phyloP scores from a whole-genome alignment of 2,113 vertebrate genomes.

The Mesembrinibis cayennensis region DNA sequence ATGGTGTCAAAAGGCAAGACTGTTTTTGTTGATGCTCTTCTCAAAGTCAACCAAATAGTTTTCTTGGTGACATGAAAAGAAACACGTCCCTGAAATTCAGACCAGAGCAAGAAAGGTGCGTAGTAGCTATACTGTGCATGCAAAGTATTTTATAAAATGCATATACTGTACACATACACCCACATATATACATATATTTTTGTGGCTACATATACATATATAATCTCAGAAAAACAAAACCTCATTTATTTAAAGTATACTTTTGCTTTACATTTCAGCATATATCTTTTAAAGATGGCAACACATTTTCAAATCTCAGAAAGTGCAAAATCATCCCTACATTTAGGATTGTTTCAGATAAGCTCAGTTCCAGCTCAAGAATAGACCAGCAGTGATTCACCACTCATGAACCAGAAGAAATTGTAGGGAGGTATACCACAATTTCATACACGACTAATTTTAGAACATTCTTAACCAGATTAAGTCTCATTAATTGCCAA shows the following conservation, averaged over 20 bases:
- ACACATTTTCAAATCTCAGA: background rate
- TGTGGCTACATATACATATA: background rate
- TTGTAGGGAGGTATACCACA: background rate
- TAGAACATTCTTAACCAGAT: conserved; percentile 39
- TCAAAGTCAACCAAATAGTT: background rate
- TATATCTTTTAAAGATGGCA: background rate
- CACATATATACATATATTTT: background rate
- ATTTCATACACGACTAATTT: conserved; percentile 36
- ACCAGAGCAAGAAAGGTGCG: background rate
- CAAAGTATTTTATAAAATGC: background rate
- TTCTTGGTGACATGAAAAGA: background rate
- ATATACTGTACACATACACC: background rate
- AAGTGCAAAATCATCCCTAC: background rate
- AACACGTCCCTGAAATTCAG: background rate
- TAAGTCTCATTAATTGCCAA: background rate
- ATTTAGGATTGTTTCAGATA: background rate
- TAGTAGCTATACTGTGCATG: background rate
- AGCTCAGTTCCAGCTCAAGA: background rate
- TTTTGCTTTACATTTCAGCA: background rate
- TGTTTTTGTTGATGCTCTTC: background rate
- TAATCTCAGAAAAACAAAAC: background rate
- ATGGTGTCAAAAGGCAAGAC: background rate
- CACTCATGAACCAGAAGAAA: conserved; percentile 5
- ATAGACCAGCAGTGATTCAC: background rate
- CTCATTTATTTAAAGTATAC: background rate